These are phyloP conservation scores for Eilema depressum DNA, from an alignment of 2,888 invertebrate genomes.

Conservation along the genomic window DNA sequence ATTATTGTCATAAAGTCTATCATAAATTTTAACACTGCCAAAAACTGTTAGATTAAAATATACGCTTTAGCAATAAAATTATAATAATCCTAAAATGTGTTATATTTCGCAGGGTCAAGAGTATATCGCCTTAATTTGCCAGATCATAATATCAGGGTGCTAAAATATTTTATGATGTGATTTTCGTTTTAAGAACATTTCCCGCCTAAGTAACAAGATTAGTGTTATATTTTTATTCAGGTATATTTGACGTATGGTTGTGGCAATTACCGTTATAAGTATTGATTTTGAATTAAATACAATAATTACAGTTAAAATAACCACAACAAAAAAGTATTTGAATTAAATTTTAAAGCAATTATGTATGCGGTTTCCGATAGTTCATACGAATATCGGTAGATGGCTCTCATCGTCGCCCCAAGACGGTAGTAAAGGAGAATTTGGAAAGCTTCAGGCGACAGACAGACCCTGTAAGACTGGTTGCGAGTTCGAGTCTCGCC, in stretches of 20 bases:
- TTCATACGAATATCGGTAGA: no score
- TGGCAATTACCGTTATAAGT: neutral
- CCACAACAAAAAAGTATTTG: no score
- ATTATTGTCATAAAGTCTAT: conserved; percentile 47
- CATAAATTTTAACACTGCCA: conserved; percentile 42
- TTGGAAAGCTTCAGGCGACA: no score
- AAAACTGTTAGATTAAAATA: conserved; percentile 27
- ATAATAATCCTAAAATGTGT: conserved; percentile 43
- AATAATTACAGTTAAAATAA: no score
- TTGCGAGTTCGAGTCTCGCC: no score
- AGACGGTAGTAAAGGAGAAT: no score
- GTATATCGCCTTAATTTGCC: conserved; percentile 29
- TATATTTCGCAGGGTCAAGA: conserved; percentile 35
- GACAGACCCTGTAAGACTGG: no score
- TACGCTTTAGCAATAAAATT: conserved; percentile 44
- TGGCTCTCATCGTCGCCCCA: no score
- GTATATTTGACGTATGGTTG: neutral
- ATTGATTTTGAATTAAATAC: no score
- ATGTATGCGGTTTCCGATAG: no score
- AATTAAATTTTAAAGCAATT: no score
- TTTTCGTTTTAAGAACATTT: conserved; percentile 1
- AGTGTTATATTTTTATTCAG: neutral
- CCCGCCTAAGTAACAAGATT: neutral
- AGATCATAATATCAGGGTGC: conserved; percentile 39
- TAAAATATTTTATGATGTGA: conserved; percentile 38